Evolutionary conservation across 2,888 invertebrate species (phyloP).

Genomic region (Choreutis nemorana): DNA sequence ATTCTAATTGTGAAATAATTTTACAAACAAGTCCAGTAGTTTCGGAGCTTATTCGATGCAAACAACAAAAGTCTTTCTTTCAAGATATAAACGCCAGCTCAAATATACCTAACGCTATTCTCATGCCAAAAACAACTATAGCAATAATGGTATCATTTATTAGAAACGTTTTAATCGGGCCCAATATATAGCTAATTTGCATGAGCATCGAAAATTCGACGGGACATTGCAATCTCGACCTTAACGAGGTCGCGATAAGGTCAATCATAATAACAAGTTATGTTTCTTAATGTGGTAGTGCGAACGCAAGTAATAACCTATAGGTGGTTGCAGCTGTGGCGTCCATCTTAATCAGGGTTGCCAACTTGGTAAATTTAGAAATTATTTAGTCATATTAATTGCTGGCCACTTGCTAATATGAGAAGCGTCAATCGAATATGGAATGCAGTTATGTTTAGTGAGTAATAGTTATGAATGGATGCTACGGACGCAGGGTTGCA

Average conservation of each 20-base stretch:
- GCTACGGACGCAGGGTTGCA: too few relatives aligned
- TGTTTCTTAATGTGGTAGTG: conserved; percentile 26
- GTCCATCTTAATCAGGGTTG: conserved; percentile 41
- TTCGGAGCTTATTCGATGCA: too few relatives aligned
- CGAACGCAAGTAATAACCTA: conserved; percentile 52
- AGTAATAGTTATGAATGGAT: too few relatives aligned
- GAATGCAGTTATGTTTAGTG: conserved; percentile 9
- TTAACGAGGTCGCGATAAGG: conserved; percentile 14
- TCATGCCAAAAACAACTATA: too few relatives aligned
- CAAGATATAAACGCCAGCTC: too few relatives aligned
- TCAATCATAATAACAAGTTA: conserved; percentile 9
- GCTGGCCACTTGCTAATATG: conserved; percentile 29
- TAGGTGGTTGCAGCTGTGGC: conserved; percentile 50
- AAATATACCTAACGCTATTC: too few relatives aligned
- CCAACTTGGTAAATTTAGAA: conserved; percentile 54
- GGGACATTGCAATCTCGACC: conserved; percentile 9
- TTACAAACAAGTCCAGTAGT: too few relatives aligned
- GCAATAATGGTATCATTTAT: too few relatives aligned
- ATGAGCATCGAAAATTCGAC: conserved; percentile 16
- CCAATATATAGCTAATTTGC: conserved; percentile 16
- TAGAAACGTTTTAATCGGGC: conserved; percentile 29
- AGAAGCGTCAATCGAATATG: conserved; percentile 35
- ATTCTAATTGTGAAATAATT: too few relatives aligned
- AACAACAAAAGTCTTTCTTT: too few relatives aligned
- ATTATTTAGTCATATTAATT: conserved; percentile 48